Evolutionary conservation across 2,888 invertebrate genomes (phyloP), one percentile per base, ranked within the genome.

Genomic region (Drosophila vallismaia): DNA sequence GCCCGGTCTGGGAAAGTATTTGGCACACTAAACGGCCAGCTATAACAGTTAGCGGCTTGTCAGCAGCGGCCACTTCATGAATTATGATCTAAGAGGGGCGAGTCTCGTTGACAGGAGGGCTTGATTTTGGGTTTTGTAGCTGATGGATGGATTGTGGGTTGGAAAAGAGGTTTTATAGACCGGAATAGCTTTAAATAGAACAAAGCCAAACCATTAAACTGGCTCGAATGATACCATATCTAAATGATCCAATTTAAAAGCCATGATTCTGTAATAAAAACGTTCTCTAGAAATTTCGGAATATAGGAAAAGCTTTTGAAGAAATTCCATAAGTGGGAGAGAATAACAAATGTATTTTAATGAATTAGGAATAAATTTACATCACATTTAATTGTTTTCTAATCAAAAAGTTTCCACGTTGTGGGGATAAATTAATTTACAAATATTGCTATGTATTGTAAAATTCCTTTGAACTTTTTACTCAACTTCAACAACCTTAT

Each of bases 1-100:
- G 77, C 1, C 40, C 14, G 40, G 63, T 76, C 86, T 82, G 75
- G 79, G 87, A 87, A 82, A 82, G 86, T 82, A 82, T 82, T 82
- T 82, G 82, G 87, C 82, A 86, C 87, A 81, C 74, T 76, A 78
- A 84, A 66, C 85, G 82, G 70, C 82, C 85, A 59, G 72, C 71
- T 87, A 80, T 75, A 85, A 87, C 82, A 87, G 82, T 87, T 85
- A 82, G 66, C 82, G 42, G 51, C 67, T 52, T 71, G 45, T 72
- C 75, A 70, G 74, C 62, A 62, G 66, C 40, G 42, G 33, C 52
- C 51, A 49, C 36, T 36, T 63, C 66, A 63, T 55, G 54, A 70
- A 46, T 64, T 71, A 69, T 69, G 54, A 63, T 52, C 69, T 71
- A 70, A 70, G 71, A 62, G 52, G 48, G 66, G 45, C 66, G 63